These are phyloP conservation scores for Etheostoma perlongum DNA, from an alignment of 2,797 vertebrate genomes.

Conservation along the genomic window DNA sequence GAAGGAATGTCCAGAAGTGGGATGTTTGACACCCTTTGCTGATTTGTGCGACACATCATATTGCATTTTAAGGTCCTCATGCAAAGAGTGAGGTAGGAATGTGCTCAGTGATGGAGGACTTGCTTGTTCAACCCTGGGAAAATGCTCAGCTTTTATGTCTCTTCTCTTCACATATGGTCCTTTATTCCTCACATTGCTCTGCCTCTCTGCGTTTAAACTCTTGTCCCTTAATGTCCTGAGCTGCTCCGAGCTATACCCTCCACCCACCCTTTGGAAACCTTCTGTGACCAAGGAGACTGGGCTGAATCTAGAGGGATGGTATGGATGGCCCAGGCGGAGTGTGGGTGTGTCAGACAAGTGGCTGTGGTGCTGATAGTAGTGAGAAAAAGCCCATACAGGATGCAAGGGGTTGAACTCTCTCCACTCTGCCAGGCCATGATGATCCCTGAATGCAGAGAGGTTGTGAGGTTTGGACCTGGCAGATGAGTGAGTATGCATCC, in stretches of 20 bases:
- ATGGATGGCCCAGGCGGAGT: constrained; percentile 38
- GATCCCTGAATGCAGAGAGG: constrained; percentile 67
- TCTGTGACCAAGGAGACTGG: constrained; percentile 37
- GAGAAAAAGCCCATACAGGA: constrained; percentile 60
- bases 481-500: constrained; percentile 64
- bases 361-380: constrained; percentile 49
- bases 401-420: constrained; percentile 56
- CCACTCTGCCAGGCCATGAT: constrained; percentile 68
- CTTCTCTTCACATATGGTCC: constrained; percentile 58
- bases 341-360: constrained; percentile 27
- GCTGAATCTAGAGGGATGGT: constrained; percentile 47
- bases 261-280: constrained; percentile 30
- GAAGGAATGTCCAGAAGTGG: constrained; percentile 40
- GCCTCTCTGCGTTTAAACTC: constrained; percentile 31
- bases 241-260: constrained; percentile 58
- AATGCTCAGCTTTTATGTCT: constrained; percentile 44
- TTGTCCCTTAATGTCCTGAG: constrained; percentile 49
- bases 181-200: constrained; percentile 50
- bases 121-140: constrained; percentile 38
- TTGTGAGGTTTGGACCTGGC: constrained; percentile 57
- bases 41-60: constrained; percentile 31
- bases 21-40: constrained; percentile 19
- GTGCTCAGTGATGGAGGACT: constrained; percentile 26
- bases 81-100: constrained; percentile 45
- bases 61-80: constrained; percentile 23